A percentile compares a stretch with the other conserved stretches of the same genome.
Evolutionary conservation across 2,888 invertebrate genomes (phyloP).

Genomic region (Campoletis raptor): DNA sequence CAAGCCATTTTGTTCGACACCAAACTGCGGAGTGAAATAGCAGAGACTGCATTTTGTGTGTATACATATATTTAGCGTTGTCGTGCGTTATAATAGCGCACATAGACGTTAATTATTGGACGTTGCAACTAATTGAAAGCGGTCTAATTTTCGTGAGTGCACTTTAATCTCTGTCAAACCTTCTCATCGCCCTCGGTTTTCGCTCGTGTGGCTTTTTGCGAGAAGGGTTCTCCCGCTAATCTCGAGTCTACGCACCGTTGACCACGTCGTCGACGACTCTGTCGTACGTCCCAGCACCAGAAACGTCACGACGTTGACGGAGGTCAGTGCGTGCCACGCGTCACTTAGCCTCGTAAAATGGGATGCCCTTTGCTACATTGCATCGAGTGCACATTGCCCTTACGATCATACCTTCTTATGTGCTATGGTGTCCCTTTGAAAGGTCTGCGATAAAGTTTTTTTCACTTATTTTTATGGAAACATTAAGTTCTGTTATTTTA

Average conservation of each 20-base stretch:
- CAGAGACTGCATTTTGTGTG: conserved; percentile 5
- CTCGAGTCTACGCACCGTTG: conserved; percentile 58
- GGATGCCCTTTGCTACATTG: conserved; percentile 57
- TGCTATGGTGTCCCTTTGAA: neutral
- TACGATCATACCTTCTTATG: conserved; percentile 29
- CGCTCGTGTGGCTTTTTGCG: conserved; percentile 67
- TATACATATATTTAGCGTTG: neutral
- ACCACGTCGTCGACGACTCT: conserved; percentile 48
- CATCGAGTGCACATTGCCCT: conserved; percentile 49
- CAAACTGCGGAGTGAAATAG: conserved; percentile 15
- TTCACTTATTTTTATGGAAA: neutral
- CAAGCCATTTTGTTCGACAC: conserved; percentile 28
- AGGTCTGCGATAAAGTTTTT: neutral
- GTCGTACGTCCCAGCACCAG: conserved; percentile 39
- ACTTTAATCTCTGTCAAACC: conserved; percentile 71
- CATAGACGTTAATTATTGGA: conserved; percentile 74
- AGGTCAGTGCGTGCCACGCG: conserved; percentile 76
- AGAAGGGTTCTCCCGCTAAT: conserved; percentile 22
- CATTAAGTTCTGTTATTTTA: neutral
- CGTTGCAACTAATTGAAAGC: conserved; percentile 80
- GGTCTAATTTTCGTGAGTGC: conserved; percentile 80
- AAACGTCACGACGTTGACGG: conserved; percentile 72
- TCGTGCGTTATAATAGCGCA: conserved; percentile 44
- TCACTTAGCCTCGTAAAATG: conserved; percentile 65
- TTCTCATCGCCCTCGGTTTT: conserved; percentile 65